Conservation (phyloP, 1,140 invertebrate species). For the Zelostemma sp. region DNA sequence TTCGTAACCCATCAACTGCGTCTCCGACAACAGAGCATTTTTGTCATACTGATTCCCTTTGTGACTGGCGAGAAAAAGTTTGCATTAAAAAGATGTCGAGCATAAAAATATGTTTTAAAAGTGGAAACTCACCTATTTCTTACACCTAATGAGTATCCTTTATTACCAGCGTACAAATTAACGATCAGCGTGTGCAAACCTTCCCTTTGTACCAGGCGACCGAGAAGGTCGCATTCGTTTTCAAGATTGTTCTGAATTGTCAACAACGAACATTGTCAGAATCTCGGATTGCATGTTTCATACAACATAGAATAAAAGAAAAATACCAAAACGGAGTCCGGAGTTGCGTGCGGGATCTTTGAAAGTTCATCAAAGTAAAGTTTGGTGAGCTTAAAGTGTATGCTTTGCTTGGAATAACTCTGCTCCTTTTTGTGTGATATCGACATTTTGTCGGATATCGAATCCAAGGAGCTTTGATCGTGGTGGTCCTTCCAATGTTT, state of each 20-base stretch:
- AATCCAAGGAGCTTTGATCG: constrained; percentile 44
- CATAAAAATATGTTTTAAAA: not conserved
- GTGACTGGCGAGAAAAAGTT: constrained; percentile 50
- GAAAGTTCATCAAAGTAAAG: constrained; percentile 68
- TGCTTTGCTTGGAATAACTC: constrained; percentile 61
- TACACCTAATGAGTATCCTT: constrained; percentile 89
- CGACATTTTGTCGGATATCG: constrained; percentile 52
- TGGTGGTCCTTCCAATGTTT: constrained; percentile 56
- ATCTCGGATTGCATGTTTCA: no score
- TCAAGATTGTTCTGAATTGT: constrained; percentile 75
- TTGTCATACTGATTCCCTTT: constrained; percentile 66
- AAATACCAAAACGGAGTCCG: constrained; percentile 66
- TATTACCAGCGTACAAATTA: constrained; percentile 91
- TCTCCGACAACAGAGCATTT: constrained; percentile 79
- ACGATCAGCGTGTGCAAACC: constrained; percentile 89
- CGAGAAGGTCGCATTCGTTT: constrained; percentile 84
- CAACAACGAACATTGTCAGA: no score
- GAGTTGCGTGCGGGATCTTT: constrained; percentile 65
- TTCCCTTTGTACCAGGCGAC: constrained; percentile 86
- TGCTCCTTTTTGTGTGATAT: constrained; percentile 61
- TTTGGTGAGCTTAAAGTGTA: constrained; percentile 65
- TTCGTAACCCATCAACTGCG: constrained; percentile 82
- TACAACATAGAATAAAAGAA: not conserved
- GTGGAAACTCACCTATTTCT: constrained; percentile 59
- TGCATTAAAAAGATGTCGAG: not conserved